These are phyloP conservation scores for Cephonodes hylas DNA, from an alignment of 2,888 invertebrate genomes.

Conservation along the genomic window DNA sequence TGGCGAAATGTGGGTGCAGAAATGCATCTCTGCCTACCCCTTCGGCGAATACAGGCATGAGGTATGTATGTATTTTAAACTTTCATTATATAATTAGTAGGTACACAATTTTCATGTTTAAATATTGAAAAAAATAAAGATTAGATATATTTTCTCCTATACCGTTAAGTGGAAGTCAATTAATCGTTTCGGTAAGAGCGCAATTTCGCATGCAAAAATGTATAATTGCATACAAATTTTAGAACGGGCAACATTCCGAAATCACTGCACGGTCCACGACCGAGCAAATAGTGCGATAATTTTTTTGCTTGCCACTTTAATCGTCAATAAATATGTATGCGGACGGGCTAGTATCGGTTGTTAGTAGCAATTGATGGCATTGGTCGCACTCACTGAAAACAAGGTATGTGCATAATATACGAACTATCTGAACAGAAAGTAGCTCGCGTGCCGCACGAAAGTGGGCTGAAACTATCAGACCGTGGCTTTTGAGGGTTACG, in stretches of 20 bases:
- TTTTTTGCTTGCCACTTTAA: background rate
- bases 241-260: background rate
- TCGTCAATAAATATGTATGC: background rate
- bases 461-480: slow-evolving; percentile 19
- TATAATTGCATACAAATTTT: background rate
- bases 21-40: too few species aligned
- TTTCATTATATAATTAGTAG: too few species aligned
- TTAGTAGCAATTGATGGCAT: slow-evolving; percentile 8
- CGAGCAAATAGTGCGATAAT: slow-evolving; percentile 2
- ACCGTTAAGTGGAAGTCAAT: background rate
- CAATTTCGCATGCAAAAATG: background rate
- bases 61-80: too few species aligned
- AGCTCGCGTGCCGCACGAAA: slow-evolving; percentile 25
- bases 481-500: slow-evolving; percentile 16
- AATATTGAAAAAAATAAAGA: too few species aligned
- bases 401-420: slow-evolving; percentile 12
- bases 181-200: background rate
- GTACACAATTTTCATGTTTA: too few species aligned
- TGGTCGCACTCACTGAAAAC: slow-evolving; percentile 8
- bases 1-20: too few species aligned
- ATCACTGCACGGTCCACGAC: background rate
- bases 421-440: slow-evolving; percentile 19
- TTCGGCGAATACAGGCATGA: too few species aligned
- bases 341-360: background rate
- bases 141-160: background rate